Conservation (phyloP, 1,140 invertebrate species). For the Formica exsecta region DNA sequence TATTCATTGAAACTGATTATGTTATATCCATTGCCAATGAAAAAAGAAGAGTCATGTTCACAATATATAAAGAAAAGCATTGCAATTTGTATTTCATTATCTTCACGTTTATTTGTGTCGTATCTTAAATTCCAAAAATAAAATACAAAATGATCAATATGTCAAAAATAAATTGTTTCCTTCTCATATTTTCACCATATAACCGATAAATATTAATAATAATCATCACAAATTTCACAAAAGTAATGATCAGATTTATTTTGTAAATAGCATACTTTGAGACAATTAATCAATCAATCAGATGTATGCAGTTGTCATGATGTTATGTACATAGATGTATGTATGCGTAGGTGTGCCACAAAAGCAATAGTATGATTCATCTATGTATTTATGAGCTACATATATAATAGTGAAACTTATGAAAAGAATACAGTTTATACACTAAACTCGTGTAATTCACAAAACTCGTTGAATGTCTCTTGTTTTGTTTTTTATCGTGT, state of each 20-base stretch:
- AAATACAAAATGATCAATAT: constrained; percentile 82
- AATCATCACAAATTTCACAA: background rate
- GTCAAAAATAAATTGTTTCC: constrained; percentile 72
- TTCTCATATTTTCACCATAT: background rate
- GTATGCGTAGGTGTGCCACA: background rate
- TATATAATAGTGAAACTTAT: constrained; percentile 5
- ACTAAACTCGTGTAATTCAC: background rate
- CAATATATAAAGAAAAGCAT: background rate
- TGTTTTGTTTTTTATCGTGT: background rate
- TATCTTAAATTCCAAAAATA: constrained; percentile 77
- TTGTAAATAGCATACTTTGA: background rate
- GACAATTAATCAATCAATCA: background rate
- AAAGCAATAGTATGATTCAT: too few relatives aligned
- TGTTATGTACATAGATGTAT: background rate
- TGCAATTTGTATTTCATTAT: background rate
- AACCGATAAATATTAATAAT: background rate
- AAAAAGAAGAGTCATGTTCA: background rate
- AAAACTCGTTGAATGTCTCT: background rate
- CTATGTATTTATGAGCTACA: background rate
- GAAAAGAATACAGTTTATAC: background rate
- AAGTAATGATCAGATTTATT: constrained; percentile 1
- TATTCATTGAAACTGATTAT: background rate
- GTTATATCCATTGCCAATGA: background rate
- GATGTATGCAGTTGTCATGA: background rate
- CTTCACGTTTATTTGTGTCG: constrained; percentile 79